Percentiles rank a stretch among this genome's conserved stretches.
These are phyloP conservation scores for Gallinago nigripennis DNA, from an alignment of 2,797 vertebrate genomes.

Conservation along the genomic window DNA sequence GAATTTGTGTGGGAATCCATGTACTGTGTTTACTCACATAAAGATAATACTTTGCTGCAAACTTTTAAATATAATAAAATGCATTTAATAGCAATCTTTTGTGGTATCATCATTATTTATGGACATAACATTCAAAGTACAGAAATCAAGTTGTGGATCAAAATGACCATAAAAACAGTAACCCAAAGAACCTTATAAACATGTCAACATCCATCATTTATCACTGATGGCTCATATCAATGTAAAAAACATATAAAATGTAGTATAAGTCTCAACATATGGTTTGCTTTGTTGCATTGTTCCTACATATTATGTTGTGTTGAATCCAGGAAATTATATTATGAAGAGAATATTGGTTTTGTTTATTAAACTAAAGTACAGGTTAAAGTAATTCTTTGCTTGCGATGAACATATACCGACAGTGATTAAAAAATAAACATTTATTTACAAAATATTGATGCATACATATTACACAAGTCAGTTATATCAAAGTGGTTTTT, in stretches of 20 bases:
- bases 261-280: slow-evolving; percentile 58
- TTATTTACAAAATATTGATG: slow-evolving; percentile 92
- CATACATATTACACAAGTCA: slow-evolving; percentile 93
- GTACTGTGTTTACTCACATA: slow-evolving; percentile 68
- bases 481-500: slow-evolving; percentile 90
- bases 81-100: slow-evolving; percentile 62
- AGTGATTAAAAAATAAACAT: slow-evolving; percentile 90
- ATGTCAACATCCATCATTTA: slow-evolving; percentile 66
- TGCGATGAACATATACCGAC: slow-evolving; percentile 86
- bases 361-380: slow-evolving; percentile 85
- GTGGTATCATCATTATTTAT: slow-evolving; percentile 47
- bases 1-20: slow-evolving; percentile 55
- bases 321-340: slow-evolving; percentile 85
- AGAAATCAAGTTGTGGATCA: slow-evolving; percentile 62
- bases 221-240: slow-evolving; percentile 64
- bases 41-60: slow-evolving; percentile 49
- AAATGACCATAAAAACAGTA: slow-evolving; percentile 63
- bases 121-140: slow-evolving; percentile 55
- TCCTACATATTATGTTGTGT: slow-evolving; percentile 46
- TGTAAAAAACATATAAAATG: slow-evolving; percentile 76
- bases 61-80: slow-evolving; percentile 62
- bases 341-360: slow-evolving; percentile 80
- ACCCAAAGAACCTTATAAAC: slow-evolving; percentile 69
- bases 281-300: slow-evolving; percentile 60
- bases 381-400: slow-evolving; percentile 73